Evolutionary conservation across 2,888 invertebrate genomes (phyloP).

Genomic region (Drosophila quinaria): DNA sequence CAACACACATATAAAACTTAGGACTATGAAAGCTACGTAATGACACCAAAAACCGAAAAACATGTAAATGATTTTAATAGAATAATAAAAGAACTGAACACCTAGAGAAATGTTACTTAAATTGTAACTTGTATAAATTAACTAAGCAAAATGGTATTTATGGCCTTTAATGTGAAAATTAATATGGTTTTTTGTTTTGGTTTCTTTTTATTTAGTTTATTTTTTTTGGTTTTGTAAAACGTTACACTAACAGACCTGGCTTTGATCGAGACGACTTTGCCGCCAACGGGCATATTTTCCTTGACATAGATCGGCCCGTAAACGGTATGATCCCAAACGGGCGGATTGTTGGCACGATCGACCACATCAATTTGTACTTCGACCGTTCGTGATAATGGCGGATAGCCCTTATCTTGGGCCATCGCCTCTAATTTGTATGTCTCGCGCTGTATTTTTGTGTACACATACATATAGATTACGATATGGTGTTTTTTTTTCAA

Average conservation of each 20-base stretch:
- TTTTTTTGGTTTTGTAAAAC: slow-evolving; percentile 54
- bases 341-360: slow-evolving; percentile 98
- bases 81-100: slow-evolving; percentile 34
- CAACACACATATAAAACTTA: slow-evolving; percentile 34
- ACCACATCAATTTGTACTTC: slow-evolving; percentile 99
- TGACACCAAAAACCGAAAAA: slow-evolving; percentile 51
- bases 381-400: slow-evolving; percentile 97
- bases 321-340: slow-evolving; percentile 98
- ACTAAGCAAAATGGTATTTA: slow-evolving; percentile 67
- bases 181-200: slow-evolving; percentile 35
- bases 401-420: slow-evolving; percentile 99
- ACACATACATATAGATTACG: slow-evolving; percentile 39
- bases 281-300: slow-evolving; percentile 99
- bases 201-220: slow-evolving; percentile 7
- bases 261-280: slow-evolving; percentile 99
- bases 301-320: slow-evolving; percentile 99
- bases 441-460: slow-evolving; percentile 90
- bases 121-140: slow-evolving; percentile 33
- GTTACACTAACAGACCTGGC: slow-evolving; percentile 94
- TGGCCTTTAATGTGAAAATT: slow-evolving; percentile 29
- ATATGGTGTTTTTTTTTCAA: slow-evolving; percentile 15
- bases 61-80: slow-evolving; percentile 4
- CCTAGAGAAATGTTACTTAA: slow-evolving; percentile 28
- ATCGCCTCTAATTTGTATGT: slow-evolving; percentile 99
- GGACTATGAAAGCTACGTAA: slow-evolving; percentile 33